Base-by-base conservation (phyloP, 2,888 invertebrate species). In the Seira sanloemensis region DNA sequence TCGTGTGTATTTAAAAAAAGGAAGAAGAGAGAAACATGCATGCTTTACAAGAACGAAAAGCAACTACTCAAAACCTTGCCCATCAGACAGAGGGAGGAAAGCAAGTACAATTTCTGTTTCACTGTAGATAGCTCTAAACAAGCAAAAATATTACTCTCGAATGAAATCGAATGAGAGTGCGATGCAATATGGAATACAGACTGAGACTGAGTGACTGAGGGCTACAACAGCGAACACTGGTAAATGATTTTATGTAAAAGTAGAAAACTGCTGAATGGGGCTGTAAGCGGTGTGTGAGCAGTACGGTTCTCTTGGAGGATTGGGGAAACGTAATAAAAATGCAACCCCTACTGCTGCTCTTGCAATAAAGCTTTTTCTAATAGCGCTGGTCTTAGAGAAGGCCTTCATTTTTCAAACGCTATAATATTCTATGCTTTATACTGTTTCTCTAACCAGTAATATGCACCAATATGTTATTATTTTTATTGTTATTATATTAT, bases 121-220 rank as follows among this genome's bases (percentile, higher is more conserved):
- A n/a, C 50, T 37, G 37, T 37, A 37, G 37, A 27, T n/a, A n/a
- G 21, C 23, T 21, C 21, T 21, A 62, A 23, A 62, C 62, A 62
- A 62, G 62, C 62, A 62, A 62, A 62, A 58, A 58, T 21, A 62
- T 62, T 62, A 23, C 21, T 75, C 69, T 81, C 80, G 81, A 82
- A 76, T 82, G 77, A 83, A 83, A 74, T 83, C 78, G 78, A 84
- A 74, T 83, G 78, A 62, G n/a, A n/a, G 62, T 62, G 62, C 62
- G 21, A 62, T 62, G 62, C 23, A 62, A 21, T 19, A n/a, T n/a
- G n/a, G n/a, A n/a, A 65, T 9, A 18, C 18, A 65, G 65, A 7
- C 18, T 12, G 65, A 12, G 18, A 65, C 18, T 65, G 65, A 65
- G 65, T 12, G 12, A 12, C 18, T 65, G 65, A 65, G 12, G 62